A percentile compares a stretch with the other conserved stretches of the same genome.
These are phyloP conservation scores for Echinarachnius parma DNA, from an alignment of 53 echinoderm and acorn worm genomes.

Conservation along the genomic window DNA sequence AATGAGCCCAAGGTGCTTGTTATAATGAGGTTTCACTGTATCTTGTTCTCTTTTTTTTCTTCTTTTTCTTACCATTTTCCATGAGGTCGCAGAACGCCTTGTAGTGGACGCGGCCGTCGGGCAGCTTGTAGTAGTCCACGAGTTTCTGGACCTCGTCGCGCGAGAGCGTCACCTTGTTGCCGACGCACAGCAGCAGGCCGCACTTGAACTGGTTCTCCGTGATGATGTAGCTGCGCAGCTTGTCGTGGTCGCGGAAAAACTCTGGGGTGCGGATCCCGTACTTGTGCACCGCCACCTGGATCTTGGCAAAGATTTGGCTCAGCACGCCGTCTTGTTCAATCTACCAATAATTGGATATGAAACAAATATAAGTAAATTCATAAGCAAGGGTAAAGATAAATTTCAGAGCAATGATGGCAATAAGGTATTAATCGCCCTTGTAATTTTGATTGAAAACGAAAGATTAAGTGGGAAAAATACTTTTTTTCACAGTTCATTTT, in stretches of 20 bases:
- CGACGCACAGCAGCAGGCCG: constrained; percentile 83
- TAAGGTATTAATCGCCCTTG: no score
- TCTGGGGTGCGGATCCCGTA: constrained; percentile 94
- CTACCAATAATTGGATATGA: not conserved
- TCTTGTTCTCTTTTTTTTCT: no score
- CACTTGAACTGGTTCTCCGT: constrained; percentile 99
- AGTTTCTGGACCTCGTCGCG: constrained; percentile 85
- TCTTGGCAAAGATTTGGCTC: constrained; percentile 73
- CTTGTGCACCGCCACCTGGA: constrained; percentile 92
- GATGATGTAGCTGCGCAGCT: constrained; percentile 86
- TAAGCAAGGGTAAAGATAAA: no score
- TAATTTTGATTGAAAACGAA: no score
- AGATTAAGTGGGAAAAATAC: no score
- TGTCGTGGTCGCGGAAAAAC: constrained; percentile 98
- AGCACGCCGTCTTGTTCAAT: constrained; percentile 58
- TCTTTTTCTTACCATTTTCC: constrained; percentile 99
- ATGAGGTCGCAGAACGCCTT: constrained; percentile 92
- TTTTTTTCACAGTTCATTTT: no score
- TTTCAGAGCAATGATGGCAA: no score
- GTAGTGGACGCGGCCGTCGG: constrained; percentile 84
- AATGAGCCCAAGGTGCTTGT: no score
- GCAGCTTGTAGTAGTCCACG: constrained; percentile 71
- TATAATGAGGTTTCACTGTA: no score
- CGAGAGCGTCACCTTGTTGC: constrained; percentile 73
- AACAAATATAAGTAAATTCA: not conserved